Base-by-base conservation (phyloP, 2,888 invertebrate genomes). In the Mechanitis mazaeus region DNA sequence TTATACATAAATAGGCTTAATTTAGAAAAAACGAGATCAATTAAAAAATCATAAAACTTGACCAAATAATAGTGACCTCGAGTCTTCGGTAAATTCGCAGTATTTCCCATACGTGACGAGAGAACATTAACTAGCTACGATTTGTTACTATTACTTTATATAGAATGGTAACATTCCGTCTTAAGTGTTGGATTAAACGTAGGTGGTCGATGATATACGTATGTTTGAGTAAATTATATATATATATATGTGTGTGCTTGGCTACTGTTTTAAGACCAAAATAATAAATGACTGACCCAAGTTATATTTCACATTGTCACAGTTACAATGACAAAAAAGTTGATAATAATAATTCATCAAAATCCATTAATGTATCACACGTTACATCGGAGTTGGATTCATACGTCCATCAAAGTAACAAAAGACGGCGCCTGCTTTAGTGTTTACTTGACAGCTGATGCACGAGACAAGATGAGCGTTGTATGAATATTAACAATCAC, bases 101-200 rank as follows among this genome's bases (percentile, higher is more conserved):
- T 76, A 70, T 76, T 79, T 77, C 71, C 75, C 77, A 74, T 75
- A 71, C 68, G 65, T 72, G 66, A 78, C 81, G 83, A 83, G 83
- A 80, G 9, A 5, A 42, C 9, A 42, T 42, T 1, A 42, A 9
- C 2, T 42, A 42, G 7, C 9, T 42, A 42, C 3, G 42, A 42
- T 42, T 42, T 42, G 42, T 42, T 42, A 42, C 42, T 42, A 42
- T 59, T 55, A 58, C 59, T 59, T 63, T 58, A 66, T 63, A 42
- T 42, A 11, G 42, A 42, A 42, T 42, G 9, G 6, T 42, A 42
- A 42, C 9, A 42, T 42, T 42, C 9, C 7, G 3, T 9, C 9
- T 42, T 9, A 42, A 42, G 1, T 1, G 7, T 9, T 42, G 11
- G 11, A 42, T 42, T 42, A 7, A 42, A 9, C 1, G 9, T 42